Evolutionary conservation across 2,113 vertebrate species (phyloP).

Genomic region (Clinocottus analis): DNA sequence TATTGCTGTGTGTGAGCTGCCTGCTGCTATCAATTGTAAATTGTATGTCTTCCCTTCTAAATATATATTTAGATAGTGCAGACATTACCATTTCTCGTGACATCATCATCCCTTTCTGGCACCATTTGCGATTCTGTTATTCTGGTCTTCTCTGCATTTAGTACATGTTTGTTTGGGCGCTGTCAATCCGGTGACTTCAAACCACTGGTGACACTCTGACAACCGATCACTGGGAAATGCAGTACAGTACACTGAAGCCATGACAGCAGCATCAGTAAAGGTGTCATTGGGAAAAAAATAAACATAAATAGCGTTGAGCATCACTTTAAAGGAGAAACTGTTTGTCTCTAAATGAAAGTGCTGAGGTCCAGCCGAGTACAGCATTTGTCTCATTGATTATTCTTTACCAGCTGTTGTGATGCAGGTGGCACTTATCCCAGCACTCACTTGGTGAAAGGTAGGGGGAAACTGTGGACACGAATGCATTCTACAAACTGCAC

Average conservation of each 20-base stretch:
- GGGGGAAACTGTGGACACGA: neutral
- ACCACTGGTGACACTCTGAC: conserved; percentile 32
- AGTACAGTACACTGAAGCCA: conserved; percentile 1
- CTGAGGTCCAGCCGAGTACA: conserved; percentile 7
- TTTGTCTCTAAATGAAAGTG: conserved; percentile 21
- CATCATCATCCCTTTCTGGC: neutral
- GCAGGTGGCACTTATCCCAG: neutral
- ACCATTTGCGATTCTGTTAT: neutral
- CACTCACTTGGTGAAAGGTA: neutral
- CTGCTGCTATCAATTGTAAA: conserved; percentile 15
- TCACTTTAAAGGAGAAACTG: conserved; percentile 10
- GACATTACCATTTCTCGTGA: conserved; percentile 15
- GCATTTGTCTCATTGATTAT: conserved; percentile 6
- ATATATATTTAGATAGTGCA: neutral
- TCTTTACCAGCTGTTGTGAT: neutral
- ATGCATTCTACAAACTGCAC: neutral
- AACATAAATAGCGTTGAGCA: conserved; percentile 2
- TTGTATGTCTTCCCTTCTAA: neutral
- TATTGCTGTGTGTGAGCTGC: neutral
- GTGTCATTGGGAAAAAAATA: conserved; percentile 2
- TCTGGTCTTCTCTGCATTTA: conserved; percentile 4
- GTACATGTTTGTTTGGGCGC: conserved; percentile 22
- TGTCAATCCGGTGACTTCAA: conserved; percentile 46
- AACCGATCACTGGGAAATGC: conserved; percentile 21
- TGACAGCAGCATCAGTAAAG: conserved; percentile 4